phyloP scores from a whole-genome alignment of 64 coral and sea anemone genomes.

The Dendrophyllia cribrosa region DNA sequence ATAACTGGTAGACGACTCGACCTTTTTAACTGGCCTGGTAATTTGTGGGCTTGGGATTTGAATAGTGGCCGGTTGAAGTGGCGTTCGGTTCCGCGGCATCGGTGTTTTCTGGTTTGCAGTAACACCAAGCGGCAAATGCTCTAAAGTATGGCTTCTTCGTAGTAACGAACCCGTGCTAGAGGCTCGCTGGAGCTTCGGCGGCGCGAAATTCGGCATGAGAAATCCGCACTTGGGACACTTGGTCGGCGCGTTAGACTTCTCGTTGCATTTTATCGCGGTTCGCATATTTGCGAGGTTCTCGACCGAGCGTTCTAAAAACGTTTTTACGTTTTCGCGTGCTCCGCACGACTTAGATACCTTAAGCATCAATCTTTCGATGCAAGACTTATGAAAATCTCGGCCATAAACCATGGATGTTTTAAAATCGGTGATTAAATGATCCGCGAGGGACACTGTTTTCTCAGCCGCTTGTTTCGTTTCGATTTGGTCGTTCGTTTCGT shows the following conservation, averaged over 20 bases:
- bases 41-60: constrained; percentile 69
- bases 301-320: constrained; percentile 25
- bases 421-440: constrained; percentile 86
- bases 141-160: constrained; percentile 70
- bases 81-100: constrained; percentile 26
- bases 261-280: neutral
- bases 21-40: neutral
- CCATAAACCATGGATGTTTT: constrained; percentile 92
- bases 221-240: constrained; percentile 92
- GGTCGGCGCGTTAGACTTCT: constrained; percentile 33
- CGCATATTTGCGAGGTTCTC: constrained; percentile 10
- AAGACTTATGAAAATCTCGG: constrained; percentile 90
- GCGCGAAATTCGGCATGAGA: constrained; percentile 38
- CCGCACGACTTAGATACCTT: constrained; percentile 78
- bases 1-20: constrained; percentile 7
- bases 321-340: constrained; percentile 70
- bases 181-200: constrained; percentile 76
- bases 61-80: constrained; percentile 79
- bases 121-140: constrained; percentile 17
- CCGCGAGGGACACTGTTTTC: constrained; percentile 70
- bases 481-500: constrained; percentile 17
- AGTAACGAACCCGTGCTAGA: constrained; percentile 88
- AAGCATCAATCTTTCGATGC: constrained; percentile 86
- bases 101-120: neutral
- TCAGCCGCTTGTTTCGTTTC: constrained; percentile 17